A percentile compares a stretch with the other conserved stretches of the same genome.
Conservation (phyloP, 2,797 vertebrate genomes). For the Sternotherus odoratus region DNA sequence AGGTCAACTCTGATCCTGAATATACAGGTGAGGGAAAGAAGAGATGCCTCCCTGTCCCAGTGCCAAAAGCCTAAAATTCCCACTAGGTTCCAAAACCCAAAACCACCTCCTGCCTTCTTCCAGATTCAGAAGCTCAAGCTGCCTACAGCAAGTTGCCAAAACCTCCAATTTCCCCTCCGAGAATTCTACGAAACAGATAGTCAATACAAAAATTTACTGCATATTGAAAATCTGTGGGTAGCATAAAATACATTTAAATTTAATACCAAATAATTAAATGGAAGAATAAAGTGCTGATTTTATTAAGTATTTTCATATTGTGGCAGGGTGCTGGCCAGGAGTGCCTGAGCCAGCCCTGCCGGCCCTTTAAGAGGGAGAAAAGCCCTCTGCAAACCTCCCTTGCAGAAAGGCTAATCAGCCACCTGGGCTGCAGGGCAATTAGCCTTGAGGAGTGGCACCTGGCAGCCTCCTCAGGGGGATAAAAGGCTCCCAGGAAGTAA, state of each 20-base stretch:
- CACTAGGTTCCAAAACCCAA: neutral
- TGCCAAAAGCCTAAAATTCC: neutral
- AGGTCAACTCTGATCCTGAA: neutral
- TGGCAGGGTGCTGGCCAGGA: no score
- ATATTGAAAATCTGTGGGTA: neutral
- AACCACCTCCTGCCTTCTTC: fast-evolving
- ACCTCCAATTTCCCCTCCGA: neutral
- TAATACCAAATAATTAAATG: neutral
- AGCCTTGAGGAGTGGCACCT: no score
- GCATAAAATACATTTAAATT: neutral
- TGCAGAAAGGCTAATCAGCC: no score
- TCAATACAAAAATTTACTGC: neutral
- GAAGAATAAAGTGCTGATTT: neutral
- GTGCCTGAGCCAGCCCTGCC: no score
- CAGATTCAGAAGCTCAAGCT: neutral
- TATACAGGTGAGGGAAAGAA: neutral
- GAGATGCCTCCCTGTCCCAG: neutral
- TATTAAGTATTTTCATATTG: slow-evolving; percentile 9
- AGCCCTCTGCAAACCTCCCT: no score
- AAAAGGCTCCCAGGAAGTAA: no score
- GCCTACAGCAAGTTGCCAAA: neutral
- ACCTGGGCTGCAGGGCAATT: no score
- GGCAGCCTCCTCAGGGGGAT: no score
- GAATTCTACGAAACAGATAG: neutral
- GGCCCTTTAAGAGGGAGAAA: no score